Conservation (phyloP, 2,113 vertebrate genomes). For the Tragelaphus imberbis region DNA sequence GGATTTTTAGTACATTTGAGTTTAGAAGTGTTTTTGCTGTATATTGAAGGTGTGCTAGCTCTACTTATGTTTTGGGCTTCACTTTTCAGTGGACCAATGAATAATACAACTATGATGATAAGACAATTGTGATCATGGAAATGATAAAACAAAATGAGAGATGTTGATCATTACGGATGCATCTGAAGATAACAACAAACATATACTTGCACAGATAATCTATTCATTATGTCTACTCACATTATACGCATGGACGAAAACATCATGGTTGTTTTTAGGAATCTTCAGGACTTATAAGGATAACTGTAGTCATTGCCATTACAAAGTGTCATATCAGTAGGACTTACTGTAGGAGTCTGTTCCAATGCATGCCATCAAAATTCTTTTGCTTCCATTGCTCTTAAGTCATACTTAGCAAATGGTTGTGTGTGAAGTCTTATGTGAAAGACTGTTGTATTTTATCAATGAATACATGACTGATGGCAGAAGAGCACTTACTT, state of each 20-base stretch:
- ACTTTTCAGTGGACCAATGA: not conserved
- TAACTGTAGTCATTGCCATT: not conserved
- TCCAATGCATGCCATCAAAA: not conserved
- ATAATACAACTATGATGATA: not conserved
- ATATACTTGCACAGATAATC: not conserved
- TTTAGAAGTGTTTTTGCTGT: not conserved
- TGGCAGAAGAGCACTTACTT: not conserved
- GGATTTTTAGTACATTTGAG: not conserved
- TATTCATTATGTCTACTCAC: not conserved
- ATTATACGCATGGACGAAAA: rapidly evolving
- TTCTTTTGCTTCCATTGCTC: not conserved
- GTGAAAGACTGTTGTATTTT: not conserved
- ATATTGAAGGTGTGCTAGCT: not conserved
- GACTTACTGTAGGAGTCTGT: not conserved
- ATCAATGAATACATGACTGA: not conserved
- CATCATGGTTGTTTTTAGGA: not conserved
- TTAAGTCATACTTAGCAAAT: not conserved
- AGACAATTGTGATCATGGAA: not conserved
- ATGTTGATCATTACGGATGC: not conserved
- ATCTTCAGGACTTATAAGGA: not conserved
- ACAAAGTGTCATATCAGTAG: not conserved
- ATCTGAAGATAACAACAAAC: not conserved
- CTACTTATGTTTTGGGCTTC: not conserved
- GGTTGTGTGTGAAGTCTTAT: not conserved
- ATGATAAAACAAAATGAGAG: not conserved